These are phyloP conservation scores for Phylloscopus trochiloides DNA, from an alignment of 2,113 vertebrate species.

Conservation along the genomic window DNA sequence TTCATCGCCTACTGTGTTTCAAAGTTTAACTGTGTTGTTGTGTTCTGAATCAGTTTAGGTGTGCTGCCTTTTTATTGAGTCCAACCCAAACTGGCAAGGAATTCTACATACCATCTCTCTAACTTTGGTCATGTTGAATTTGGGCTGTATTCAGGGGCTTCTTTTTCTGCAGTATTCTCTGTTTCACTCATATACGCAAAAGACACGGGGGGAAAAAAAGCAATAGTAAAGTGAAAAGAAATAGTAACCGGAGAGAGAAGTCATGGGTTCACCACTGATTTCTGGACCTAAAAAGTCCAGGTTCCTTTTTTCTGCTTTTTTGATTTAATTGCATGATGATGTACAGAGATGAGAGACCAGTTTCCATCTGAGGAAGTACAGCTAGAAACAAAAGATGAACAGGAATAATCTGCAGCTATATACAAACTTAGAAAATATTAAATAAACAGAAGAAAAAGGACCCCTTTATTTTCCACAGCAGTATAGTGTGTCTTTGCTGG, in stretches of 20 bases:
- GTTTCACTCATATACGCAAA: background rate
- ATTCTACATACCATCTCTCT: background rate
- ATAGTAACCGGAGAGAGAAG: background rate
- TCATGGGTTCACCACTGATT: background rate
- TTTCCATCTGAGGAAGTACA: background rate
- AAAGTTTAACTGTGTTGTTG: background rate
- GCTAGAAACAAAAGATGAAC: background rate
- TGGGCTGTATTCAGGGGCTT: background rate
- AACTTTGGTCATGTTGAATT: background rate
- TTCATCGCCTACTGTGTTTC: background rate
- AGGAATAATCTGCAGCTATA: background rate
- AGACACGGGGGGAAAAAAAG: fast-evolving
- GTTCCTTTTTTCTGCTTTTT: background rate
- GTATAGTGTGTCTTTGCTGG: background rate
- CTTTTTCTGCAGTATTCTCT: background rate
- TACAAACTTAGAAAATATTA: background rate
- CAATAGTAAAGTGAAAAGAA: background rate
- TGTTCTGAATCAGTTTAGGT: background rate
- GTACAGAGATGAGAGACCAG: background rate
- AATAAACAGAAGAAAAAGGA: background rate
- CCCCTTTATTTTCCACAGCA: background rate
- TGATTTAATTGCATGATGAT: background rate
- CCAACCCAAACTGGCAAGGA: background rate
- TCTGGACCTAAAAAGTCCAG: background rate
- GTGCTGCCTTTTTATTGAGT: background rate